phyloP scores from a whole-genome alignment of 1,140 invertebrate species.

The Hyposmocoma kahamanoa region DNA sequence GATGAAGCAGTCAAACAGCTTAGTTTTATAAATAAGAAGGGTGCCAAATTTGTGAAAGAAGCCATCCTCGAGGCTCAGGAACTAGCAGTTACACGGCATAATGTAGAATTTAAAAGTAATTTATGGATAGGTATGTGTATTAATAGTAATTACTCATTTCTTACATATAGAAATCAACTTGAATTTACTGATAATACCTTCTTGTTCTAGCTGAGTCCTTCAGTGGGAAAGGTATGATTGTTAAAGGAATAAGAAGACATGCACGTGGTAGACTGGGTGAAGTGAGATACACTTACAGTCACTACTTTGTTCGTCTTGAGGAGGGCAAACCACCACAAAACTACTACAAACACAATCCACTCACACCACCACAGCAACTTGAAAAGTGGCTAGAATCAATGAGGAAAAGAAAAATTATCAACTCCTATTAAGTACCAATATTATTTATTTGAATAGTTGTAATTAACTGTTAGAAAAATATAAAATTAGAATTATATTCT shows the following conservation, averaged over 20 bases:
- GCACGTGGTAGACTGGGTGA: constrained; percentile 80
- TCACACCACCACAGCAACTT: constrained; percentile 82
- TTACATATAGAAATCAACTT: not conserved
- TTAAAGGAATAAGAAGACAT: constrained; percentile 91
- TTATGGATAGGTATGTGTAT: constrained; percentile 92
- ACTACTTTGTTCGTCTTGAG: constrained; percentile 93
- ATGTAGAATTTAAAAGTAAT: constrained; percentile 96
- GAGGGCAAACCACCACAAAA: constrained; percentile 93
- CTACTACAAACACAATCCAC: constrained; percentile 81
- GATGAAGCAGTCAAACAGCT: constrained; percentile 96
- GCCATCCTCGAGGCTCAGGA: constrained; percentile 91
- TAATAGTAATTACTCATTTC: not conserved
- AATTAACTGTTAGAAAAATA: not conserved
- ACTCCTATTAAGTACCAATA: constrained; percentile 78
- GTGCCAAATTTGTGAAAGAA: constrained; percentile 85
- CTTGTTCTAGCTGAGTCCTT: constrained; percentile 92
- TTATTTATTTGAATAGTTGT: not conserved
- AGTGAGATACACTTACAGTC: constrained; percentile 85
- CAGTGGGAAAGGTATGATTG: constrained; percentile 80
- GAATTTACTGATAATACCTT: too few relatives aligned
- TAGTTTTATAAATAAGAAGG: constrained; percentile 89
- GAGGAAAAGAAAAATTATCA: constrained; percentile 80
- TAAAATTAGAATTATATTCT: not conserved
- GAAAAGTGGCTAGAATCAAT: constrained; percentile 82
- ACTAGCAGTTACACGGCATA: constrained; percentile 89